These are phyloP conservation scores for Acrossocheilus fasciatus DNA, from an alignment of 2,797 vertebrate genomes.

Conservation along the genomic window DNA sequence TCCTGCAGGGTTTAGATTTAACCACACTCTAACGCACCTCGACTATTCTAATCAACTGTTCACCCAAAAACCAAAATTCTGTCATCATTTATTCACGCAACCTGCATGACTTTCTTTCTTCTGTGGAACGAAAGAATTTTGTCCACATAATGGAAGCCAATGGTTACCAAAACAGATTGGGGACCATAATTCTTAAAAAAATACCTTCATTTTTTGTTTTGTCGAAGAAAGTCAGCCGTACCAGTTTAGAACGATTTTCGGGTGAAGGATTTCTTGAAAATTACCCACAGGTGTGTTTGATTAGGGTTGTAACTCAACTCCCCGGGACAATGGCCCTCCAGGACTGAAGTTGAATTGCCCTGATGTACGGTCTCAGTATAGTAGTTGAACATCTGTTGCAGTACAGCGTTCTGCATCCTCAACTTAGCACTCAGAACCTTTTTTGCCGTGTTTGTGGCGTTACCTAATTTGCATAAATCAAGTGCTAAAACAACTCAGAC, in stretches of 20 bases:
- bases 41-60: neutral
- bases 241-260: neutral
- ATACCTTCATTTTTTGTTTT: neutral
- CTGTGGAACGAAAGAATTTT: neutral
- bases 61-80: neutral
- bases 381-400: neutral
- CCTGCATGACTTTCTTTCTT: neutral
- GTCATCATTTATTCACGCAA: neutral
- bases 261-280: neutral
- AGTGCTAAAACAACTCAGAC: conserved; percentile 3
- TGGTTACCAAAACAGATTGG: neutral
- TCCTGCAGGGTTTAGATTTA: neutral
- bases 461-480: neutral
- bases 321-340: neutral
- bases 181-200: neutral
- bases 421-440: neutral
- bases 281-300: neutral
- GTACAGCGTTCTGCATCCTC: neutral
- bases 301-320: conserved; percentile 17
- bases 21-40: neutral
- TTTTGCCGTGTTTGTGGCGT: neutral
- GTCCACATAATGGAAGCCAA: neutral
- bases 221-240: neutral
- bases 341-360: neutral
- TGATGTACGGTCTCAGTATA: neutral